Evolutionary conservation across 1,140 invertebrate genomes (phyloP), one percentile per base, ranked within the genome.

Genomic region (Drosophila nasuta): DNA sequence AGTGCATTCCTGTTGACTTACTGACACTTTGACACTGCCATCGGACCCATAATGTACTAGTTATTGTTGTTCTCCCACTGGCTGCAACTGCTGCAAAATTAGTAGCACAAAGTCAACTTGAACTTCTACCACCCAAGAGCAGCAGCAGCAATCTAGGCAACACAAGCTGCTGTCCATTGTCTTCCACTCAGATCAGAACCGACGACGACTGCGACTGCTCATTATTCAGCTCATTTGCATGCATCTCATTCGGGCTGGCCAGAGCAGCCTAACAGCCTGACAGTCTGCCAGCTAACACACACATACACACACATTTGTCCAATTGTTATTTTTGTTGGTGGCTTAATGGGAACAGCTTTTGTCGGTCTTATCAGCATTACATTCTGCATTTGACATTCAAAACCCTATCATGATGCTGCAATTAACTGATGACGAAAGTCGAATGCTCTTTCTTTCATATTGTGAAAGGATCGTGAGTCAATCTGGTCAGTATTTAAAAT

Each of bases 191-290:
- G 10, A 5, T 28, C 65, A 63, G 65, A 64, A 54, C 66, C 66
- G 46, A 60, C 49, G 63, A 20, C 20, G 20, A 25, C 20, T 25
- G 20, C 20, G 20, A 65, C 51, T 77, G 72, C 82, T 87, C 83
- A 87, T 87, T 87, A 87, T 82, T 87, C 82, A 88, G 79, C 82
- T 87, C 83, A 87, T 87, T 87, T 87, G 83, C 82, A 87, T 87
- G 83, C 79, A 82, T 77, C 86, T 77, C 83, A 76, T 69, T 65
- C 49, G 56, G 46, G 57, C 38, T 58, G 48, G 8, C 33, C 33
- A 7, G 7, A 3, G 35, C 0, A 8, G 35, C 2, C 35, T 38
- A 10, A 10, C 35, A 38, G 35, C 35, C 35, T 4, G 13, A 17
- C 56, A 17, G 11, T 33, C n/a, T 33, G 45, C 20, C 54, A 46